phyloP scores from a whole-genome alignment of 1,140 invertebrate genomes.

The Drosophila lacteicornis region DNA sequence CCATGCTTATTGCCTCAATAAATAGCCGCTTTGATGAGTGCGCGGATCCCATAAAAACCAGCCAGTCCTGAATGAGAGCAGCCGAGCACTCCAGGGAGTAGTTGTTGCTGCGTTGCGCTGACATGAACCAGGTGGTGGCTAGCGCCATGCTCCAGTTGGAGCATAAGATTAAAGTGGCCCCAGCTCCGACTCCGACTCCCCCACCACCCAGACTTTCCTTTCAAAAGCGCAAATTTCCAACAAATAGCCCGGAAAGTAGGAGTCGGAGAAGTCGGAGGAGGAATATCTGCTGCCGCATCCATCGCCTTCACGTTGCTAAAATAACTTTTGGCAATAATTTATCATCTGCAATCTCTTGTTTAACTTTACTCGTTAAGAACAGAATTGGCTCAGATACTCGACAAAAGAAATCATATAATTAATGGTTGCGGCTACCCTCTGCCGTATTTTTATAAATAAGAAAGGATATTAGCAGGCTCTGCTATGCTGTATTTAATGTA shows the following conservation, averaged over 20 bases:
- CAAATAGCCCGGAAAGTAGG: neutral
- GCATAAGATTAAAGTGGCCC: conserved; percentile 19
- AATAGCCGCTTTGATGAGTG: conserved; percentile 22
- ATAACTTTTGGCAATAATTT: conserved; percentile 23
- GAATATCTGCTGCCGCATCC: conserved; percentile 13
- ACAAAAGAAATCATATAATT: conserved; percentile 20
- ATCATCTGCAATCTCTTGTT: conserved; percentile 23
- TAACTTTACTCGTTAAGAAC: conserved; percentile 19
- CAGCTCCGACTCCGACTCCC: neutral
- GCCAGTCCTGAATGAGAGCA: conserved; percentile 18
- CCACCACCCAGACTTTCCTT: neutral
- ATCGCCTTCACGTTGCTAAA: conserved; percentile 14
- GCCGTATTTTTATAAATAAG: neutral
- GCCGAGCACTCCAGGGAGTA: conserved; percentile 22
- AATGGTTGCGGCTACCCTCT: neutral
- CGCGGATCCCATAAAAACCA: conserved; percentile 21
- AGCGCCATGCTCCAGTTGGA: conserved; percentile 10
- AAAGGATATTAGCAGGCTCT: neutral
- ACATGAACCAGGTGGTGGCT: conserved; percentile 14
- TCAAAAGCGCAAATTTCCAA: conserved; percentile 22
- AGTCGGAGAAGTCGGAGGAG: neutral
- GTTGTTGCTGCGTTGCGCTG: conserved; percentile 7
- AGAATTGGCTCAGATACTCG: conserved; percentile 10
- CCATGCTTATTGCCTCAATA: conserved; percentile 14
- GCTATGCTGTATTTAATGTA: too few species aligned